Evolutionary conservation across 2,888 invertebrate genomes (phyloP).

Genomic region (Apamea sordens): DNA sequence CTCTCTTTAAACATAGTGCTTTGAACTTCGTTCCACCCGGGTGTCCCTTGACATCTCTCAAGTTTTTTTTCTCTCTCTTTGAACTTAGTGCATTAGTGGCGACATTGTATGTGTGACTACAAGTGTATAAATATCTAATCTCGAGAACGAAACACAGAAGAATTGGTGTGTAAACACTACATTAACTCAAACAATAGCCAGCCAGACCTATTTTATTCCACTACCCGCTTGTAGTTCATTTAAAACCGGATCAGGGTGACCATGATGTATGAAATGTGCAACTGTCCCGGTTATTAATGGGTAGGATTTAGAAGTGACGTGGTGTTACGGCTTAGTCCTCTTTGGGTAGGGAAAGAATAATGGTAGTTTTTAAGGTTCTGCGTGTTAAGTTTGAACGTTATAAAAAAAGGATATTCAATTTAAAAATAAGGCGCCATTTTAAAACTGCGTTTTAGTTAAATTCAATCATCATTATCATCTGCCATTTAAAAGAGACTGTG

Average conservation of each 20-base stretch:
- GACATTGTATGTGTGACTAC: too few species aligned
- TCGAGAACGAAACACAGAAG: too few species aligned
- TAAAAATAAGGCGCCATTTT: not conserved
- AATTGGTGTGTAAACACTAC: slow-evolving; percentile 61
- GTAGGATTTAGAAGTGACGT: slow-evolving; percentile 55
- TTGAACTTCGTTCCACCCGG: too few species aligned
- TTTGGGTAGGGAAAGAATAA: slow-evolving; percentile 37
- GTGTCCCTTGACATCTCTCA: too few species aligned
- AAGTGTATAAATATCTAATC: too few species aligned
- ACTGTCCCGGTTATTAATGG: slow-evolving; percentile 62
- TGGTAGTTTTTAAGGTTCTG: slow-evolving; percentile 31
- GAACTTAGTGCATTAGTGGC: too few species aligned
- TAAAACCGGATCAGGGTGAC: slow-evolving; percentile 65
- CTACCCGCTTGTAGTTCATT: slow-evolving; percentile 70
- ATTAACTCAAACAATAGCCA: slow-evolving; percentile 72
- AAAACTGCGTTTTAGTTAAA: not conserved
- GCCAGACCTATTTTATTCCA: slow-evolving; percentile 71
- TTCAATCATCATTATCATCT: too few species aligned
- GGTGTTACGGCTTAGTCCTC: slow-evolving; percentile 48
- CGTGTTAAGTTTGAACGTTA: not conserved
- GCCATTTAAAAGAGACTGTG: too few species aligned
- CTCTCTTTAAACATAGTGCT: too few species aligned
- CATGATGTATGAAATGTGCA: slow-evolving; percentile 68
- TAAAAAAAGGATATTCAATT: not conserved
- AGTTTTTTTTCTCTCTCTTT: too few species aligned